Evolutionary conservation across 2,888 invertebrate genomes (phyloP), one percentile per base, ranked within the genome.

Genomic region (Trimorus sp.): DNA sequence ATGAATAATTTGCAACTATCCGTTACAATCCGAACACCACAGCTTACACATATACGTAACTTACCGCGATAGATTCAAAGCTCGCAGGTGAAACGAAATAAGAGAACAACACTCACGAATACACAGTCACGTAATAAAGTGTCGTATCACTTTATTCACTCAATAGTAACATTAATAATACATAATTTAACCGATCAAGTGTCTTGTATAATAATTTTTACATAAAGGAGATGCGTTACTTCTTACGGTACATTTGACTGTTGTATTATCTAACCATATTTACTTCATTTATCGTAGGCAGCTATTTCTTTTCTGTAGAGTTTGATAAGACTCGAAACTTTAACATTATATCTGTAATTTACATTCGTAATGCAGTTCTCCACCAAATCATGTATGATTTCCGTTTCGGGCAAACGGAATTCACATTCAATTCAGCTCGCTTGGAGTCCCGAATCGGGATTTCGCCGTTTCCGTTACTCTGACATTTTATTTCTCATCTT

Each of bases 161-260:
- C 90, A 91, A 89, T 91, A 88, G 87, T 91, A 91, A 91, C 91
- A 91, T 91, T 87, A 91, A 91, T 91, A 91, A 89, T 91, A 91
- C 91, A 91, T 89, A 90, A 90, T 91, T 91, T 89, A 91, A 91
- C 89, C 86, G 87, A 90, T 91, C 88, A 89, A 87, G 87, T 89
- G 89, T 89, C 85, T 85, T 88, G 87, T 89, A 84, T 87, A 85
- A 85, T 89, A 26, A 26, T 26, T 89, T 91, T 91, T 90, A 91
- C 90, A 91, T 88, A 86, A 89, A 26, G 88, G 88, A 90, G 88
- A 88, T 90, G 89, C 90, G 85, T 89, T 90, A 89, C 86, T 87
- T 80, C 26, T 89, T 88, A 88, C 88, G 89, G 89, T 91, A 91
- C 88, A 90, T 85, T 90, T 87, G 88, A 89, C 88, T 90, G 88